These are phyloP conservation scores for Zalophus californianus DNA, from an alignment of 2,797 vertebrate species.

Conservation along the genomic window DNA sequence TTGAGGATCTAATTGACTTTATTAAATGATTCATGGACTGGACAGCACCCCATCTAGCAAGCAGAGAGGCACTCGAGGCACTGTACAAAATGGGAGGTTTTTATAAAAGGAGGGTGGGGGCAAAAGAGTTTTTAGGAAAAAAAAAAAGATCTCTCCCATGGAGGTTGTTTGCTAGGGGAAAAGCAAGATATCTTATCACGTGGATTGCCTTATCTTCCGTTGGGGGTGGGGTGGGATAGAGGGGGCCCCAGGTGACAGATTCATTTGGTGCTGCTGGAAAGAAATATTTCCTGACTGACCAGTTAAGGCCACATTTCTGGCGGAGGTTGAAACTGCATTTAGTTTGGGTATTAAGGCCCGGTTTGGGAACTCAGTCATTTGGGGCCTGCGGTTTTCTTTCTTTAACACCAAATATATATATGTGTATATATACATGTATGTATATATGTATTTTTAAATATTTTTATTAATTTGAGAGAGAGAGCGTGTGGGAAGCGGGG, in stretches of 20 bases:
- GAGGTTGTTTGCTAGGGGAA: not conserved
- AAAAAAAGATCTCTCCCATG: not conserved
- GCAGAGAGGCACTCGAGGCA: not conserved
- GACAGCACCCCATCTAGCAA: not conserved
- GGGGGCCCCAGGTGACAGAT: not conserved
- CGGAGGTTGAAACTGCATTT: not conserved
- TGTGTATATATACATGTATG: fast-evolving
- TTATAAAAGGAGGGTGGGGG: not conserved
- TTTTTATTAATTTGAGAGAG: not conserved
- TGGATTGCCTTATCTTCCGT: not conserved
- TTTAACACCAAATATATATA: not conserved
- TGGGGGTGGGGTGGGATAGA: not conserved
- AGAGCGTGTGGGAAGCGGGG: not conserved
- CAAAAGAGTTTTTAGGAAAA: not conserved
- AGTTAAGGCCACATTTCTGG: not conserved
- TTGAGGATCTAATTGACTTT: not conserved
- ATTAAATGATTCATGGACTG: not conserved
- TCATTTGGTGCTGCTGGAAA: not conserved
- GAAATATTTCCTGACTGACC: not conserved
- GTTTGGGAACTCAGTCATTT: not conserved
- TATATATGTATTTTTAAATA: not conserved
- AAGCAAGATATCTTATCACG: not conserved
- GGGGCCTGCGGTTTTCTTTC: not conserved
- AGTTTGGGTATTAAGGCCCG: not conserved
- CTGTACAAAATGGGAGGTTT: not conserved